Base-by-base conservation (phyloP, 2,797 vertebrate species). In the Amazona ochrocephala region DNA sequence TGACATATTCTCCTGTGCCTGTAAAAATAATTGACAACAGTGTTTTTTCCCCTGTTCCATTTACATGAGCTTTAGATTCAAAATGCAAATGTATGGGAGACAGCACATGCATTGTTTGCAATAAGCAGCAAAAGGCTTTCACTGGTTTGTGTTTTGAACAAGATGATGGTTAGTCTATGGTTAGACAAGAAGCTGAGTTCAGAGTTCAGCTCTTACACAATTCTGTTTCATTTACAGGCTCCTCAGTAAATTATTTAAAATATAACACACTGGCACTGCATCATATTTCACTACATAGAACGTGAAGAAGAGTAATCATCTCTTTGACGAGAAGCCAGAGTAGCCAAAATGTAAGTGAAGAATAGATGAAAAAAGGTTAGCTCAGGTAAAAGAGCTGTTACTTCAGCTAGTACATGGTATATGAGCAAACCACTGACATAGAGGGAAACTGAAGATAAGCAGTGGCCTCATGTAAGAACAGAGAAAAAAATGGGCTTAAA, bases 21-120 rank as follows among this genome's bases (percentile, higher is more conserved):
- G 54, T 50, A 60, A 81, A 72, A 56, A 84, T 50, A 60, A 12
- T 80, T 73, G 58, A 78, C 37, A 89, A 76, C 19, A 62, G 23
- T 68, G 22, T 5, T 73, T 75, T 66, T 50, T 4, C 3, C 41
- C n/a, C 16, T 1, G 1, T 67, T 89, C 23, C 27, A 27, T 65
- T 92, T 94, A 34, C 50, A 64, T 82, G 32, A 86, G 51, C 22
- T 94, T 94, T 94, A 84, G 19, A 64, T 78, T 90, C 29, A 74
- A 82, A 91, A 86, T 89, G 58, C 41, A 88, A 85, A 84, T 70
- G 27, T 29, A 56, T 56, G 34, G 14, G 84, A 86, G 87, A 39
- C 9, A 75, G 20, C 30, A 47, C 37, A 53, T 41, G 26, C 2
- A 13, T 42, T 61, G 37, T 70, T 79, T 74, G 65, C 42, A 73